phyloP scores from a whole-genome alignment of 2,888 invertebrate genomes.

The Perithous albicinctus region DNA sequence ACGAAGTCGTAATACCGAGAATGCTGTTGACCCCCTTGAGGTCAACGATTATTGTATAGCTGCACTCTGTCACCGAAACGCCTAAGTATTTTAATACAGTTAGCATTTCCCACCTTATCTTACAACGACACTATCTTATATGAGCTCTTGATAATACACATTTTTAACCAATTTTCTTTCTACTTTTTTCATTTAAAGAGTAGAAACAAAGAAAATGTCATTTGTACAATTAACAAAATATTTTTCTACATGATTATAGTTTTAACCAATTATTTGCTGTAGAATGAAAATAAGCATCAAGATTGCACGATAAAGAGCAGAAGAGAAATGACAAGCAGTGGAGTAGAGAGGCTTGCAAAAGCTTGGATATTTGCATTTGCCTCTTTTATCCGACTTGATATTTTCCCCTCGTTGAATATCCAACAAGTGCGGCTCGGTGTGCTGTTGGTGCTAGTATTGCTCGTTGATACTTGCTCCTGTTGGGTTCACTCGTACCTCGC shows the following conservation, averaged over 20 bases:
- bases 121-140: neutral
- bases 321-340: neutral
- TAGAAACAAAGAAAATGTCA: too few relatives aligned
- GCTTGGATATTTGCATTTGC: slow-evolving; percentile 38
- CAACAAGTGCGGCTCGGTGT: slow-evolving; percentile 17
- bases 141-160: too few relatives aligned
- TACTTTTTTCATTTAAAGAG: too few relatives aligned
- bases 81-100: slow-evolving; percentile 47
- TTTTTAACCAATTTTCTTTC: too few relatives aligned
- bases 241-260: too few relatives aligned
- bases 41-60: slow-evolving; percentile 43
- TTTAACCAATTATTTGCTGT: too few relatives aligned
- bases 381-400: slow-evolving; percentile 34
- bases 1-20: slow-evolving; percentile 36
- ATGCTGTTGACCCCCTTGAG: slow-evolving; percentile 33
- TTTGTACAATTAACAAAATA: too few relatives aligned
- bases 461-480: slow-evolving; percentile 8
- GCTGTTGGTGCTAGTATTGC: neutral
- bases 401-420: slow-evolving; percentile 46
- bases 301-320: slow-evolving; percentile 8
- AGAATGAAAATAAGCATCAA: too few relatives aligned
- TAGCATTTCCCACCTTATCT: neutral
- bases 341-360: neutral
- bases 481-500: slow-evolving; percentile 25
- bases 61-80: neutral